These are phyloP conservation scores for Macrosteles quadrilineatus DNA, from an alignment of 1,140 invertebrate species.

Conservation along the genomic window DNA sequence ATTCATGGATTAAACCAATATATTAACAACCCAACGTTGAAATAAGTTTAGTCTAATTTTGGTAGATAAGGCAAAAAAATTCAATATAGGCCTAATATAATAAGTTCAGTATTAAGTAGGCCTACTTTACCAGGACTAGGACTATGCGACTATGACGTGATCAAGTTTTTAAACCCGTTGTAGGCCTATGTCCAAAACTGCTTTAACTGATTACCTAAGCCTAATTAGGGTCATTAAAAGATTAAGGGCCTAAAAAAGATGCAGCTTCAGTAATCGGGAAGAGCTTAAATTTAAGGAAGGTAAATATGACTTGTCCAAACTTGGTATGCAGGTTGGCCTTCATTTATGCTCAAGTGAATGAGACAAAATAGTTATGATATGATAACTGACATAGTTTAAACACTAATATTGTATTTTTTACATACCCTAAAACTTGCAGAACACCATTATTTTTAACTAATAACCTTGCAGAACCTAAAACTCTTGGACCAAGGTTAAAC, in stretches of 20 bases:
- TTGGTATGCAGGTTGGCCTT: not conserved
- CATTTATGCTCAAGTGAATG: not conserved
- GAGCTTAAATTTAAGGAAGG: not conserved
- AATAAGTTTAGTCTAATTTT: no score
- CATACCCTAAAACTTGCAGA: conserved; percentile 5
- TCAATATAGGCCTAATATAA: no score
- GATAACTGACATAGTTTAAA: not conserved
- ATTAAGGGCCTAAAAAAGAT: not conserved
- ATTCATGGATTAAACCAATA: no score
- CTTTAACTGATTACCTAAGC: no score
- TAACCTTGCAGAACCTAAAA: not conserved
- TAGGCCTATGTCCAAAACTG: no score
- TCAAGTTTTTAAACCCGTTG: no score
- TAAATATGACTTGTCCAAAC: not conserved
- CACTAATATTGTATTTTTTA: not conserved
- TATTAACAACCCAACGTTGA: no score
- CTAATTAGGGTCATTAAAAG: no score
- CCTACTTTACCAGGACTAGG: no score
- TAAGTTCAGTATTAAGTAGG: no score
- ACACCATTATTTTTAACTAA: conserved; percentile 7
- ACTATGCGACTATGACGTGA: no score
- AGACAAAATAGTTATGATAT: not conserved
- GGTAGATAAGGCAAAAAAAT: no score
- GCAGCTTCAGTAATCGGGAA: not conserved
- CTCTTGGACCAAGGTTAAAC: conserved; percentile 1